Base-by-base conservation (phyloP, 1,140 invertebrate genomes). In the Magallana gigas region DNA sequence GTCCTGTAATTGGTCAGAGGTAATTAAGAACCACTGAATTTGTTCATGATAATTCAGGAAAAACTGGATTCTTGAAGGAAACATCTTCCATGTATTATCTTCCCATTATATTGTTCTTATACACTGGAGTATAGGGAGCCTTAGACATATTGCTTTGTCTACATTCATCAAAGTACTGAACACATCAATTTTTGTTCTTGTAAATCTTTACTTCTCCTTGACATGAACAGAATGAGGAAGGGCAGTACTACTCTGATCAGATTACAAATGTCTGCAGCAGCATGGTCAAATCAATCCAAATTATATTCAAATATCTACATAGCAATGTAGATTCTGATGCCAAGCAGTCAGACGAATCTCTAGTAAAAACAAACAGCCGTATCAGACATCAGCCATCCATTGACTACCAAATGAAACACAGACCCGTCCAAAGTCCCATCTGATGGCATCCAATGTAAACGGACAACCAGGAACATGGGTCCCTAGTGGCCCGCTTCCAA, bases 381-480 rank as follows among this genome's bases (percentile, higher is more conserved):
- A 29, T 76, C 18, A 18, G 36, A 76, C 68, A 76, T 29, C 68
- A 76, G 18, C 36, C 68, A 76, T 76, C 68, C 68, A 76, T 76
- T 76, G 68, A 76, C 68, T 29, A 76, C 23, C 36, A 76, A 76
- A 76, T 76, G 68, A 76, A 76, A 76, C 18, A 76, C 68, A 76
- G 68, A 23, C 23, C 68, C 23, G 36, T 29, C 36, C 23, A 11
- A 76, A 76, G 68, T 76, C 68, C 48, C 68, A 76, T 76, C 18
- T 76, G 68, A 76, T 76, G 68, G 68, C 68, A 8, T 23, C 23
- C 68, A 76, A 29, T 76, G 68, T 76, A 76, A 76, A 76, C 68
- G 9, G 14, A 76, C 23, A 36, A 29, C 11, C 68, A 18, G 11
- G 12, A 23, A 76, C 68, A 76, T 29, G 18, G 68, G 23, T 76